These are phyloP conservation scores for Flabesymbios commensalis DNA, from an alignment of 2,888 invertebrate species.

Conservation along the genomic window DNA sequence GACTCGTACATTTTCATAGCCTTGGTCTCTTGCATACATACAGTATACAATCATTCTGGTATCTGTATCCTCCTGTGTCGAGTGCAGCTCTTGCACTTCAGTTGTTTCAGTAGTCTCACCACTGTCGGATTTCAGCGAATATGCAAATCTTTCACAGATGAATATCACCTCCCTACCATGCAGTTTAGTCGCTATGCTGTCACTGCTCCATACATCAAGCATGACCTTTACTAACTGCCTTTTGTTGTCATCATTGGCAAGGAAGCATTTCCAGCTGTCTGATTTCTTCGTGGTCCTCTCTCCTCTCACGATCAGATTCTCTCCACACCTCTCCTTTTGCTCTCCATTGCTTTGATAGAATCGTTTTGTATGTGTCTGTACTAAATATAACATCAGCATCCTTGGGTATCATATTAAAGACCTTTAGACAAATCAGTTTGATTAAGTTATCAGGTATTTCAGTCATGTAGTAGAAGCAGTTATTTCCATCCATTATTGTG, in stretches of 20 bases:
- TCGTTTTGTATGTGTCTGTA: background rate
- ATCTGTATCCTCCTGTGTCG: constrained; percentile 16
- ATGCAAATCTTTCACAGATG: no score
- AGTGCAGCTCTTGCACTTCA: constrained; percentile 2
- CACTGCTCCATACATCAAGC: constrained; percentile 18
- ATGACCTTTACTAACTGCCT: constrained; percentile 10
- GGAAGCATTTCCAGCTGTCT: constrained; percentile 5
- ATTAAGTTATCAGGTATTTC: constrained; percentile 2
- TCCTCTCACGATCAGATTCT: constrained; percentile 1
- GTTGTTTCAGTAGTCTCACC: no score
- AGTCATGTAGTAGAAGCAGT: no score
- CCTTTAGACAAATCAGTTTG: background rate
- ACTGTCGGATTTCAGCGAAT: no score
- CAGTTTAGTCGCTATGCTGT: no score
- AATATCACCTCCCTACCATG: no score
- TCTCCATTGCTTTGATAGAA: constrained; percentile 2
- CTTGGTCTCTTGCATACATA: constrained; percentile 11
- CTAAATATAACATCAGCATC: background rate
- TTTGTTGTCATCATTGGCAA: constrained; percentile 17
- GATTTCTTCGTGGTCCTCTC: constrained; percentile 2
- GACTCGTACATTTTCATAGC: constrained; percentile 16
- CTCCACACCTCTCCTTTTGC: background rate
- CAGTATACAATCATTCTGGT: constrained; percentile 20
- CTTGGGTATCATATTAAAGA: background rate
- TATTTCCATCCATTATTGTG: constrained; percentile 14